These are phyloP conservation scores for Macrobrachium rosenbergii DNA, from an alignment of 1,140 invertebrate species.

Conservation along the genomic window DNA sequence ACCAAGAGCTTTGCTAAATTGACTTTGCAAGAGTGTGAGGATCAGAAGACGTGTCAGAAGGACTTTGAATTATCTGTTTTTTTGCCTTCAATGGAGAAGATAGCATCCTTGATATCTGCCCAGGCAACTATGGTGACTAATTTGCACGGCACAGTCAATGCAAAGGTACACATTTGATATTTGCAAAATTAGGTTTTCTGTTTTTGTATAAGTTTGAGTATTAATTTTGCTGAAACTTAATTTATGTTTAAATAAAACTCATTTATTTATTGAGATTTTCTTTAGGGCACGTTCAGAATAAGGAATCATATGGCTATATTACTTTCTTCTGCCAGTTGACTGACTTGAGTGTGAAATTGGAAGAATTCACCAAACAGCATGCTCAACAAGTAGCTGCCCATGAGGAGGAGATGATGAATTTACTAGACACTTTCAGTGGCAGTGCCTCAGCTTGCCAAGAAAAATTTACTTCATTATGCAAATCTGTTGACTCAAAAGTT, in stretches of 20 bases:
- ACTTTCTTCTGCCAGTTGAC: slow-evolving; percentile 6
- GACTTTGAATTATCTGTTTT: neutral
- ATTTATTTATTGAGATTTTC: neutral
- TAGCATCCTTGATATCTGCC: slow-evolving; percentile 30
- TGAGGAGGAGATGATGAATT: slow-evolving; percentile 9
- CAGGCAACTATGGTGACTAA: neutral
- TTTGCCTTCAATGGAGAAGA: slow-evolving; percentile 14
- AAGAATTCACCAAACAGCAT: slow-evolving; percentile 9
- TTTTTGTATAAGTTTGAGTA: neutral
- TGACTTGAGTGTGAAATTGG: slow-evolving; percentile 6
- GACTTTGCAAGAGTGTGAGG: neutral
- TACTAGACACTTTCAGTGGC: neutral
- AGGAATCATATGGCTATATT: neutral
- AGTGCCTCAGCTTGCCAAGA: neutral
- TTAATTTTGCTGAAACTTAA: neutral
- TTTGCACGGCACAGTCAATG: neutral
- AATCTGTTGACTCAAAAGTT: neutral
- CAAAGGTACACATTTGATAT: neutral
- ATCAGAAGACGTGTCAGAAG: neutral
- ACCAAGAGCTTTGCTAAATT: neutral
- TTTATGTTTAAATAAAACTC: no score
- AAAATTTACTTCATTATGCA: neutral
- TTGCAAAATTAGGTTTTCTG: neutral
- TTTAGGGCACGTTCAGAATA: neutral
- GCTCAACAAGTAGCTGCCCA: neutral